Conservation (phyloP, 2,113 vertebrate species). For the Merops nubicus region DNA sequence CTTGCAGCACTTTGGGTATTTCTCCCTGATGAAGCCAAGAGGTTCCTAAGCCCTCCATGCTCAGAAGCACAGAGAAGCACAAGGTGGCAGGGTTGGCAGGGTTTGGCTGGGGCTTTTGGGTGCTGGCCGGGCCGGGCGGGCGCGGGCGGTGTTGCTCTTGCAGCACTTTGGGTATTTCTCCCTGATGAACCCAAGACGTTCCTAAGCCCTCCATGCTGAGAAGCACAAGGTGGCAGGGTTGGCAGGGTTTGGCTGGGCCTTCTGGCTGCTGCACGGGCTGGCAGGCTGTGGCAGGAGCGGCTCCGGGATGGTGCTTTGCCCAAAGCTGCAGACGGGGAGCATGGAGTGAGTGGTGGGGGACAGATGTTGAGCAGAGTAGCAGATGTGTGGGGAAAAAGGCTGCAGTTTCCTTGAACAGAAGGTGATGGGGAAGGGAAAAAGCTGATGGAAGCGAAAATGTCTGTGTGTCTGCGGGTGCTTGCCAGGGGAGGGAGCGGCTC, state of each 20-base stretch:
- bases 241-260: not conserved
- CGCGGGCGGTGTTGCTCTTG: too few species aligned
- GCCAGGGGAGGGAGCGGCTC: not conserved
- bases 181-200: not conserved
- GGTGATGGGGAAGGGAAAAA: not conserved
- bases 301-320: not conserved
- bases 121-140: fast-evolving
- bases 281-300: not conserved
- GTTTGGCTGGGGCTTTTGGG: not conserved
- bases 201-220: fast-evolving
- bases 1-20: not conserved
- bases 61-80: not conserved
- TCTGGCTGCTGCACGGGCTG: not conserved
- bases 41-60: not conserved
- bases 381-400: not conserved
- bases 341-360: not conserved
- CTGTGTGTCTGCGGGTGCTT: not conserved
- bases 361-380: not conserved
- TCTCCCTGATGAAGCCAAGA: not conserved
- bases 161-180: not conserved
- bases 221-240: fast-evolving
- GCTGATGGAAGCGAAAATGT: not conserved
- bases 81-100: not conserved
- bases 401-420: not conserved
- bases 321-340: not conserved